A percentile compares a stretch with the other conserved stretches of the same genome.
These are phyloP conservation scores for Eupithecia exiguata DNA, from an alignment of 2,888 invertebrate genomes.

Conservation along the genomic window DNA sequence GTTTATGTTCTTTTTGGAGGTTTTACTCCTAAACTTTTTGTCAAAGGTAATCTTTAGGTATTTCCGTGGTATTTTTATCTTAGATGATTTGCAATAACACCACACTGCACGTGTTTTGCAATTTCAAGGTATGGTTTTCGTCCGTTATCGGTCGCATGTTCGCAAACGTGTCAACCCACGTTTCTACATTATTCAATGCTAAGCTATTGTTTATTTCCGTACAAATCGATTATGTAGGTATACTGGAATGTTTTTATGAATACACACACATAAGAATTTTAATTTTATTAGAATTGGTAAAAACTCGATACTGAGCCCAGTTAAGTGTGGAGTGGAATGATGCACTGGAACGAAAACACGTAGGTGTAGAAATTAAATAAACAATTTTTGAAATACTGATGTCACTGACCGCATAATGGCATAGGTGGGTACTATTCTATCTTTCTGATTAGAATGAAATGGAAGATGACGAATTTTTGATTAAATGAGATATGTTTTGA, in stretches of 20 bases:
- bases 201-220: constrained; percentile 13
- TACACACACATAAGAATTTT: background rate
- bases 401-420: background rate
- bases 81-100: background rate
- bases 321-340: background rate
- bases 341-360: background rate
- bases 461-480: background rate
- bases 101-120: background rate
- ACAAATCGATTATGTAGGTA: constrained; percentile 29
- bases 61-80: background rate
- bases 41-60: background rate
- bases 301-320: background rate
- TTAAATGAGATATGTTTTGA: background rate
- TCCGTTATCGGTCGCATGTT: constrained; percentile 26
- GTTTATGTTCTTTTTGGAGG: background rate
- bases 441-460: background rate
- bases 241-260: constrained; percentile 10
- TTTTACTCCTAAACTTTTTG: background rate
- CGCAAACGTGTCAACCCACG: constrained; percentile 19
- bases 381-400: background rate
- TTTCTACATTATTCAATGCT: constrained; percentile 8
- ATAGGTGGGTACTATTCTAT: background rate
- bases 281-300: background rate
- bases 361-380: background rate
- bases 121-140: constrained; percentile 12